phyloP scores from a whole-genome alignment of 2,113 vertebrate species.

The Nicator chloris region DNA sequence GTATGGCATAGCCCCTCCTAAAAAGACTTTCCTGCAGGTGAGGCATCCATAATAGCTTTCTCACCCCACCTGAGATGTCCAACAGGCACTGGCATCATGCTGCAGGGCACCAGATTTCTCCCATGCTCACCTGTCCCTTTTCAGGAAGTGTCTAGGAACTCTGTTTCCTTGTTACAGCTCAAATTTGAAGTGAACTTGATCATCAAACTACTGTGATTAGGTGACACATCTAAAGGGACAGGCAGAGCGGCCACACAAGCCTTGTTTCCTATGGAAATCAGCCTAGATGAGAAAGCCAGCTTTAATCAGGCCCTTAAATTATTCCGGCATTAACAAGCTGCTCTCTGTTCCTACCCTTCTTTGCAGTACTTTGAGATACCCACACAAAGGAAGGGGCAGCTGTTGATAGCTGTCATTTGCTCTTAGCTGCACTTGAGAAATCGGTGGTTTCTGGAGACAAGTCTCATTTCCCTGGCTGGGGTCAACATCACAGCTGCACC shows the following conservation, averaged over 20 bases:
- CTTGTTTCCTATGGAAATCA: background rate
- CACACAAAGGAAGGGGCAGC: background rate
- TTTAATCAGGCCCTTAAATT: background rate
- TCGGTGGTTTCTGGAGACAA: background rate
- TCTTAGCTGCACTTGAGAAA: background rate
- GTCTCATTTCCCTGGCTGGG: background rate
- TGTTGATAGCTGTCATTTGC: background rate
- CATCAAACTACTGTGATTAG: background rate
- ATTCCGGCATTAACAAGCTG: background rate
- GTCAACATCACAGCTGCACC: background rate
- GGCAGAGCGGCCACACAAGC: background rate
- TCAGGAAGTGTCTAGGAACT: background rate
- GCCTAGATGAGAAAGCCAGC: background rate
- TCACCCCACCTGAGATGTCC: background rate
- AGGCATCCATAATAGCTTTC: background rate
- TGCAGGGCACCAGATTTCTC: background rate
- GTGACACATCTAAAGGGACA: background rate
- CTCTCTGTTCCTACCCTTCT: background rate
- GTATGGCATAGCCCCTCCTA: background rate
- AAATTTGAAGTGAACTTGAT: background rate
- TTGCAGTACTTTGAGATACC: background rate
- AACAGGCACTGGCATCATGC: background rate
- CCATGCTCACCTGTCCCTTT: background rate
- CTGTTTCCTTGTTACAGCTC: background rate
- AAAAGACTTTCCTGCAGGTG: background rate